Conservation (phyloP, 37 sponge, comb jelly and placozoan genomes). For the Ianthella basta region DNA sequence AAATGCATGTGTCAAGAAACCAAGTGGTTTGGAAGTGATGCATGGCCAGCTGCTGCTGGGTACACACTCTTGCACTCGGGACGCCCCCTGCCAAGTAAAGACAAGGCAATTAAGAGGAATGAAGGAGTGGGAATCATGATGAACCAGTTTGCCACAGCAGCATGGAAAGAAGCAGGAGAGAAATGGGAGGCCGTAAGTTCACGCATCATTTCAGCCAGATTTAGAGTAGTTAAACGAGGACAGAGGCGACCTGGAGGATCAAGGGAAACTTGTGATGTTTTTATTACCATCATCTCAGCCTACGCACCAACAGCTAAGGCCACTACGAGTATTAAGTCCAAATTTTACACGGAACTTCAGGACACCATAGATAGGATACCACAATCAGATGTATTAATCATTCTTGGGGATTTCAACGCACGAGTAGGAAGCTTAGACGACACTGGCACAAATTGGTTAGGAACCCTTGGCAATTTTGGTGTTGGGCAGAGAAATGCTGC, state of each 20-base stretch:
- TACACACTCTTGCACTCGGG: no score
- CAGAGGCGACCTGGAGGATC: constrained; percentile 12
- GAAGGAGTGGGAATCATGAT: constrained; percentile 27
- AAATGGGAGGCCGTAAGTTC: constrained; percentile 39
- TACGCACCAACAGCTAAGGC: constrained; percentile 34
- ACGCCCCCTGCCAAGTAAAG: constrained; percentile 30
- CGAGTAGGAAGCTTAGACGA: constrained; percentile 9
- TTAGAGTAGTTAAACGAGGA: neutral
- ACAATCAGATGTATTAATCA: constrained; percentile 3
- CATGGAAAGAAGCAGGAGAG: constrained; percentile 29
- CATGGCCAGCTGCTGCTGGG: constrained; percentile 17
- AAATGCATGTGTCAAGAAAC: no score
- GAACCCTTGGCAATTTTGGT: neutral
- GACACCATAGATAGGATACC: constrained; percentile 18
- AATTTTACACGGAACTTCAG: constrained; percentile 27
- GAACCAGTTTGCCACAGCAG: neutral
- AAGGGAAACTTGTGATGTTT: neutral
- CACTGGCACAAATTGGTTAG: neutral
- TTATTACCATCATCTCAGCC: neutral
- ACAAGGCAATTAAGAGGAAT: neutral
- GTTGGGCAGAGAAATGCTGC: neutral
- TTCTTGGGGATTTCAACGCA: no score
- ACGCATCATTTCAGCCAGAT: no score
- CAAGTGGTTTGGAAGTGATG: constrained; percentile 49
- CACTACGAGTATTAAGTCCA: neutral